Evolutionary conservation across 2,113 vertebrate genomes (phyloP), one percentile per base, ranked within the genome.

Genomic region (Megaceryle torquata): DNA sequence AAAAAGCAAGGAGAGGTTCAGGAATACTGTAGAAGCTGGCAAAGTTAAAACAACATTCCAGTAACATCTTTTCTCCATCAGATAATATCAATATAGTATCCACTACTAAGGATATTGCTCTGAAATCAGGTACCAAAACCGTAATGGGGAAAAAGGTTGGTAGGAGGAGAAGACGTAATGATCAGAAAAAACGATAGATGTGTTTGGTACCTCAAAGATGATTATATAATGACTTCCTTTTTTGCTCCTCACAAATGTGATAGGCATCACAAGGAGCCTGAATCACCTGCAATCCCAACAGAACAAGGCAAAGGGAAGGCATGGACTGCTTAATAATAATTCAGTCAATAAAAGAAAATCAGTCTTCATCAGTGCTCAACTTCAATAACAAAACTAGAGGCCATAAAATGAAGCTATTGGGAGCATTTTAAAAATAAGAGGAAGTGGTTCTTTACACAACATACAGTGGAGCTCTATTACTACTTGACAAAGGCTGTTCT

Each of bases 201-300:
- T 1, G 3, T 65, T 76, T 56, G 6, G 19, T 81, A 8, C 31
- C 75, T 86, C 0, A 0, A 51, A 48, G 29, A 29, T 28, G 9
- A 65, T 56, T 60, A 25, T 14, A 31, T 5, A 50, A 59, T 26
- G 2, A 56, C 6, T 69, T 76, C 12, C 28, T 2, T 81, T 83
- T 83, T 65, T 81, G 8, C 10, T 78, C 14, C 51, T 61, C 50
- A 84, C 19, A 51, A 51, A 46, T 28, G 15, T 25, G 21, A 7
- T 17, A 65, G 24, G 33, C 10, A 46, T 54, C 25, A 19, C 57
- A 46, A 84, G 44, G 33, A 81, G 70, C 22, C 21, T 53, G 44
- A 86, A 64, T 46, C 39, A 37, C 22, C 70, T 43, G 50, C 68
- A 81, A 21, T 5, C 2, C 3, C 18, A 81, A 72, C 4, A 68